Evolutionary conservation across 2,113 vertebrate species (phyloP), one percentile per base, ranked within the genome.

Genomic region (Fregata magnificens): DNA sequence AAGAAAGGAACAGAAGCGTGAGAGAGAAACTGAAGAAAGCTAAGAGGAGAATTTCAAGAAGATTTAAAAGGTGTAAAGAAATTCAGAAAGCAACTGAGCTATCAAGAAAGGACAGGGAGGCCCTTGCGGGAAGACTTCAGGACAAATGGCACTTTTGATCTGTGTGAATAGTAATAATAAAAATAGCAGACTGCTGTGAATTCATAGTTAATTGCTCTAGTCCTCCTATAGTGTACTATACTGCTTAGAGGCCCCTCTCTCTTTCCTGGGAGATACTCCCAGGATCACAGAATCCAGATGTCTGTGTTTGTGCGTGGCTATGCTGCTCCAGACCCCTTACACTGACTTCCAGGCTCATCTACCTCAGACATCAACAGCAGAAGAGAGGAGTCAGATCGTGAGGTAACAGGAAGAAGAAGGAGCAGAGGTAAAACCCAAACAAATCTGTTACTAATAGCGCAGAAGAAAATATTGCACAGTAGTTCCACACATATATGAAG

Each of bases 391-490:
- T 91, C 87, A 92, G 82, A 63, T 26, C 67, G 53, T 63, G 79
- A 79, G 69, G 56, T 14, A 90, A 93, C 55, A 86, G 86, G 85
- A 95, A 95, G 47, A 83, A 89, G 84, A 96, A 86, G 72, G 49
- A 79, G 69, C 52, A 95, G 78, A 96, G 72, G 81, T 77, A 88
- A 94, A 94, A 70, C 86, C 74, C 80, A 42, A 95, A 95, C 52
- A 89, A 78, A 85, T 71, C 79, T 72, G 44, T 65, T 88, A 77
- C 50, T 78, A 91, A 89, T 11, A 88, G 81, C 52, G 61, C 42
- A 47, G 58, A 26, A 79, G 61, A 78, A 90, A 95, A 88, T 49
- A 78, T 0, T 70, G 80, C 72, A 82, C 47, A 45, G 79, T 31
- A 69, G 65, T 56, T 88, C 31, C 65, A 72, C 66, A 53, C 31